These are phyloP conservation scores for Anniella stebbinsi DNA, from an alignment of 2,797 vertebrate genomes.

Conservation along the genomic window DNA sequence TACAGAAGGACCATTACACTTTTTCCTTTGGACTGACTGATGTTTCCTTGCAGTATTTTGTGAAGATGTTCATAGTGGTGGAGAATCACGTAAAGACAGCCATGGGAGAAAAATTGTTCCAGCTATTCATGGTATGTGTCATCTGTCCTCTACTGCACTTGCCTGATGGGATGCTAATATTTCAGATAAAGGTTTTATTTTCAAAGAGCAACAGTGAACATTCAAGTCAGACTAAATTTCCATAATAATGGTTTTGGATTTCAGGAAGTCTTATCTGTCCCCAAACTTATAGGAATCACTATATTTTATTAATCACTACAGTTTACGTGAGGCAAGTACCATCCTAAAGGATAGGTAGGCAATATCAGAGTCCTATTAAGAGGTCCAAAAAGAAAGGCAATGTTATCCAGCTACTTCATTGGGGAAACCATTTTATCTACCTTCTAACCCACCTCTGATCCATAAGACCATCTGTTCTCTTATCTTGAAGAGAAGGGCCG, in stretches of 20 bases:
- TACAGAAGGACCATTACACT: not conserved
- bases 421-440: not conserved
- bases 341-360: not conserved
- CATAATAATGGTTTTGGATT: not conserved
- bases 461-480: not conserved
- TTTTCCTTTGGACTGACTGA: not conserved
- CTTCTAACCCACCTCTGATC: not conserved
- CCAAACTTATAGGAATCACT: not conserved
- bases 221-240: not conserved
- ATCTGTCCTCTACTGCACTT: not conserved
- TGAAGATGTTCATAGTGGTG: slow-evolving; percentile 77
- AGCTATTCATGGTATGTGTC: slow-evolving; percentile 80
- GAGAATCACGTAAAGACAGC: slow-evolving; percentile 74
- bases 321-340: not conserved
- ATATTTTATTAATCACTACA: not conserved
- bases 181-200: not conserved
- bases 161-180: not conserved
- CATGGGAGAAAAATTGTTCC: slow-evolving; percentile 83
- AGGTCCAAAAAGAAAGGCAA: no score
- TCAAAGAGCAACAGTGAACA: not conserved
- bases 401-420: not conserved
- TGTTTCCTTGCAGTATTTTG: slow-evolving; percentile 80
- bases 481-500: not conserved
- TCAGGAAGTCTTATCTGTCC: not conserved
- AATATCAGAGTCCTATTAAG: not conserved